Evolutionary conservation across 2,888 invertebrate genomes (phyloP).

Genomic region (Lymantria monacha): DNA sequence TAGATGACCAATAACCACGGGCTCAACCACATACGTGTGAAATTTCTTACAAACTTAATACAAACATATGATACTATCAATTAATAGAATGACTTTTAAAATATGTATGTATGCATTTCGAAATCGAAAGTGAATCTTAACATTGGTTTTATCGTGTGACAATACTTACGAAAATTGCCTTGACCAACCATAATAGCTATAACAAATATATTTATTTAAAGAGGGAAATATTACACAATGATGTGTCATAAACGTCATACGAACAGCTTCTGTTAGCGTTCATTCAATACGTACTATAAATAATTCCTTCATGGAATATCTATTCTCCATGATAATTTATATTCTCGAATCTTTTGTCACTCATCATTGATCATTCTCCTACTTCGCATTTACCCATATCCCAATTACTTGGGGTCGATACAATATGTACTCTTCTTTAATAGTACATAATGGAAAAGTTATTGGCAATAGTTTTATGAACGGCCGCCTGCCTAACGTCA

Average conservation of each 20-base stretch:
- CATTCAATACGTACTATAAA: conserved; percentile 11
- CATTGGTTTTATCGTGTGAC: conserved; percentile 45
- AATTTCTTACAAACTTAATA: neutral
- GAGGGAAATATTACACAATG: conserved; percentile 61
- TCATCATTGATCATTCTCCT: no score
- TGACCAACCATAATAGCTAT: conserved; percentile 69
- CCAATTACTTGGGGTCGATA: no score
- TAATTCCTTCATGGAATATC: neutral
- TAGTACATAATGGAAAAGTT: no score
- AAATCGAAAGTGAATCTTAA: conserved; percentile 37
- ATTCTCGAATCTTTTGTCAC: no score
- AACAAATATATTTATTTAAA: conserved; percentile 71
- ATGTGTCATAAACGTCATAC: conserved; percentile 52
- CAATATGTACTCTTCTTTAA: no score
- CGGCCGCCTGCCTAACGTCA: no score
- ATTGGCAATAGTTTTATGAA: no score
- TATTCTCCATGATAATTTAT: no score
- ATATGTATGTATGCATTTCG: neutral
- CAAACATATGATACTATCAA: neutral
- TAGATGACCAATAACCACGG: neutral
- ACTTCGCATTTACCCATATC: no score
- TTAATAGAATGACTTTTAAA: neutral
- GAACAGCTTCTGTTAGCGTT: conserved; percentile 38
- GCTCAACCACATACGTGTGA: no score
- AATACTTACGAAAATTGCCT: conserved; percentile 71